These are phyloP conservation scores for Drymonia ruficornis DNA, from an alignment of 2,888 invertebrate species.

Conservation along the genomic window DNA sequence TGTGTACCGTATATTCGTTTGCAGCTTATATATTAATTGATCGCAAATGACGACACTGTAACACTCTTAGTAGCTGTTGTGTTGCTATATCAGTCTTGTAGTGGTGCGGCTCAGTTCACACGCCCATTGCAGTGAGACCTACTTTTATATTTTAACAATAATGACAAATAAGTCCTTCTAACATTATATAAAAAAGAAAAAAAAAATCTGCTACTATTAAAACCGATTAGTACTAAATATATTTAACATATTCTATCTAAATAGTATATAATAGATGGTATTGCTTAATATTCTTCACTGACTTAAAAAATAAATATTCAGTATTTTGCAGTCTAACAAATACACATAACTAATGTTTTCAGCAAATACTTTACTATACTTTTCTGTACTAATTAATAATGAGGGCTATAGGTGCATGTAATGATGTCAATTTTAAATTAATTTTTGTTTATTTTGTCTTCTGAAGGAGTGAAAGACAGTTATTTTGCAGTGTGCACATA, in stretches of 20 bases:
- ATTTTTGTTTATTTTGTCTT: conserved; percentile 50
- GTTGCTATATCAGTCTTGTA: conserved; percentile 29
- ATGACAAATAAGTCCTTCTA: background rate
- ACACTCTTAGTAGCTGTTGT: conserved; percentile 28
- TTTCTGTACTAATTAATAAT: no score
- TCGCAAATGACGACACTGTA: conserved; percentile 29
- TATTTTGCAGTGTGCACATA: conserved; percentile 51
- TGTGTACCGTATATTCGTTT: conserved; percentile 33
- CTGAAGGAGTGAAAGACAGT: conserved; percentile 60
- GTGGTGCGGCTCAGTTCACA: conserved; percentile 23
- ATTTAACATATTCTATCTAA: no score
- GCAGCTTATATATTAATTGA: conserved; percentile 28
- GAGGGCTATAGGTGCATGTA: background rate
- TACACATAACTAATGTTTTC: no score
- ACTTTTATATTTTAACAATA: conserved; percentile 3
- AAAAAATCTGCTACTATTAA: background rate
- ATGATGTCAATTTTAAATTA: conserved; percentile 19
- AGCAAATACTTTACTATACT: no score
- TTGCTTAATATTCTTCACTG: no score
- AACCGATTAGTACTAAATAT: background rate
- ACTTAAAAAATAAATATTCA: no score
- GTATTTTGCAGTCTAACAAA: no score
- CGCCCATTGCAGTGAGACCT: conserved; percentile 13
- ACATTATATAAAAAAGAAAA: background rate
- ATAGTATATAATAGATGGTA: no score